Evolutionary conservation across 2,113 vertebrate genomes (phyloP).

Genomic region (Clarias magur): DNA sequence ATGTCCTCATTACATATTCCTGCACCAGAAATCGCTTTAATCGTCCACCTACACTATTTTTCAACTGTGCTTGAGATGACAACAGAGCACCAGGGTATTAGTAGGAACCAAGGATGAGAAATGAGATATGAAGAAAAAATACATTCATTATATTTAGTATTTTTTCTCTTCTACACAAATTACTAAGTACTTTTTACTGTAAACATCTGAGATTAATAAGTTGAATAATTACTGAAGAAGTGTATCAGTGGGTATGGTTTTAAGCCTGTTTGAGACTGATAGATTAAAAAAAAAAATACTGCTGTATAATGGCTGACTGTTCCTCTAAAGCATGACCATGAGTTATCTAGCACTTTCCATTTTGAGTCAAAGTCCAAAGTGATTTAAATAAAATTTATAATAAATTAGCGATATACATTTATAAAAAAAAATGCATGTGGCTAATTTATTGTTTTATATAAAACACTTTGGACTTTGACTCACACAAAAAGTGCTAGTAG

Average conservation of each 20-base stretch:
- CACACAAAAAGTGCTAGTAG: too few relatives aligned
- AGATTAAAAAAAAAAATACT: not conserved
- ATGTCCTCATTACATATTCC: not conserved
- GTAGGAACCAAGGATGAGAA: constrained; percentile 15
- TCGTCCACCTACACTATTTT: not conserved
- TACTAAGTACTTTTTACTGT: not conserved
- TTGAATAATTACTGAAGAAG: not conserved
- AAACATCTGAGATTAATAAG: not conserved
- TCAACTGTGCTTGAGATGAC: constrained; percentile 27
- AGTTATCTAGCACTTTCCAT: not conserved
- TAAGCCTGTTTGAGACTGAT: not conserved
- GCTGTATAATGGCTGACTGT: not conserved
- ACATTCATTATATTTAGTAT: not conserved
- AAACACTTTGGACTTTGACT: too few relatives aligned
- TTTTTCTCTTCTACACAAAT: not conserved
- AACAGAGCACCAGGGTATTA: not conserved
- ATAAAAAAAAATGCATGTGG: not conserved
- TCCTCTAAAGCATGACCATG: not conserved
- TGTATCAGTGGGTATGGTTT: not conserved
- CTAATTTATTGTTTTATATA: not conserved
- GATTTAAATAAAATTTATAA: not conserved
- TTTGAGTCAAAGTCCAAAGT: not conserved
- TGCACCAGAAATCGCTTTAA: constrained; percentile 12
- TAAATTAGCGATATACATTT: not conserved
- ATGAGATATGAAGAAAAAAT: constrained; percentile 16